Evolutionary conservation across 2,113 vertebrate species (phyloP), one percentile per base, ranked within the genome.

Genomic region (Sorex fumeus): DNA sequence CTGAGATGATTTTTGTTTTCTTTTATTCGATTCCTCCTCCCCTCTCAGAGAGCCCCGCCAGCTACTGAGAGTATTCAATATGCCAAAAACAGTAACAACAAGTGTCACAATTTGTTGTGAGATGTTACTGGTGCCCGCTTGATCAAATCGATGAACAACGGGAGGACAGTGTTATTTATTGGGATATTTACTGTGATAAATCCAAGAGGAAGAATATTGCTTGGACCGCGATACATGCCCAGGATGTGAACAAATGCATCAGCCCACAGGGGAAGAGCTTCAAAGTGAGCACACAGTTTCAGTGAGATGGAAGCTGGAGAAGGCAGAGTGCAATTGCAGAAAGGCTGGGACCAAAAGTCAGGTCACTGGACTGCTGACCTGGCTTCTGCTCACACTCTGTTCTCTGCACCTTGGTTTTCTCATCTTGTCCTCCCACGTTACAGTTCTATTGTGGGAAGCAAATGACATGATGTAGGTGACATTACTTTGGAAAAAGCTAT

Each of bases 401-500:
- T 57, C 80, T 88, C 57, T 75, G n/a, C 50, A n/a, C 32, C 21
- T 70, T 66, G 62, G 21, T 45, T 69, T 72, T 47, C 15, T 64
- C 79, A 32, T 94, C 28, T 66, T 60, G 43, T 2, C 66, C 50
- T 75, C 79, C 66, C 47, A 43, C 62, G 27, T 88, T 66, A 43
- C 62, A 84, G 84, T 43, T 40, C 75, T 77, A 25, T 71, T 36
- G 47, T 82, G 76, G 75, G 81, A 91, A 93, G 77, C 76, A 93
- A 95, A 83, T 53, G 67, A 70, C 43, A 80, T 1, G 60, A 71
- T 72, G 28, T 75, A 34, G 19, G 47, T 45, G 32, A 40, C 13
- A 25, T 13, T n/a, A 34, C 79, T 92, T 79, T 95, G 88, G 66
- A 94, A 53, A 93, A 93, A 86, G 84, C 82, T 64, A 8, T 88